Base-by-base conservation (phyloP, 2,888 invertebrate species). In the Agrotis exclamationis region DNA sequence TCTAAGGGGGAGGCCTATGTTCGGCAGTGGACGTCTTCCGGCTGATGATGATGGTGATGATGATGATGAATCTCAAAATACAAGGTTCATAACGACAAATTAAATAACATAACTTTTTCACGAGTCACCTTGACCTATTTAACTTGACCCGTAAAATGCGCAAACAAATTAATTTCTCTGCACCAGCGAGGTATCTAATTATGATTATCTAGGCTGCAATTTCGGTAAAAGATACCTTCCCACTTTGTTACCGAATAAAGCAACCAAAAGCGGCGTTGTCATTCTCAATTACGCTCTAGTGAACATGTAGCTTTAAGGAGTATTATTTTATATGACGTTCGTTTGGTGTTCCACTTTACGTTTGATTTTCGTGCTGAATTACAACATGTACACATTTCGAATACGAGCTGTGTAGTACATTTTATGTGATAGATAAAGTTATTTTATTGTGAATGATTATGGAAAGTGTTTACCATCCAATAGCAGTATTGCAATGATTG, bases 111-210 rank as follows among this genome's bases (percentile, higher is more conserved):
- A n/a, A 20, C 14, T 20, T 48, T 47, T 72, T 53, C 11, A 5
- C 22, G 14, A 20, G 18, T 63, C 9, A 54, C 65, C 47, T n/a
- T 54, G 13, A 45, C 22, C 56, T 65, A 50, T 0, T 22, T 13
- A 2, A 24, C 22, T 13, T 48, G 44, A 22, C 22, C n/a, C 2
- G 13, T 4, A 14, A 20, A 63, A 47, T 47, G 45, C 5, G 16
- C 22, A 53, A 74, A 56, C 28, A 48, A 74, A 74, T 74, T 48
- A 56, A 33, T 64, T 48, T 65, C 22, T 48, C 75, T 28, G 16
- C 57, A 66, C 44, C 39, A 9, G n/a, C 28, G 44, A 44, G 44
- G 28, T 57, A 24, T 39, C 45, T 56, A 75, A 66, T 72, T 76
- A 66, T 57, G 33, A 75, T 75, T 20, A 54, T 9, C 39, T 48